These are phyloP conservation scores for Cervus canadensis DNA, from an alignment of 2,113 vertebrate species.

Conservation along the genomic window DNA sequence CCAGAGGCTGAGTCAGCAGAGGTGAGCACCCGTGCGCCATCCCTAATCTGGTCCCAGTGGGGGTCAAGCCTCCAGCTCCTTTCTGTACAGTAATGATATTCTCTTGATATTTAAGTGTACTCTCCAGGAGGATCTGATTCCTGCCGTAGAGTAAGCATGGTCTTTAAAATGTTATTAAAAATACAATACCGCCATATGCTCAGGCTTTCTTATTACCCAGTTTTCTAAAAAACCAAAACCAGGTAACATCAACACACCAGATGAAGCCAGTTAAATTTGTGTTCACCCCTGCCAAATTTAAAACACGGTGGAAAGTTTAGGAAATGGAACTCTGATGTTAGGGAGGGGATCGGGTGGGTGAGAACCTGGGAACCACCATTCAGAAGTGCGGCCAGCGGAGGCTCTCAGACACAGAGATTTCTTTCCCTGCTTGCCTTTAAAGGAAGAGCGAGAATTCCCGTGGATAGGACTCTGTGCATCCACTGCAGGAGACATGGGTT, in stretches of 20 bases:
- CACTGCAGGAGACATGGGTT: not conserved
- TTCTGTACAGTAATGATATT: not conserved
- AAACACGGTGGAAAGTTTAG: not conserved
- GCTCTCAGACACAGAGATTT: not conserved
- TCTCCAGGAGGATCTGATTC: slow-evolving; percentile 4
- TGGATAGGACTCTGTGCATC: not conserved
- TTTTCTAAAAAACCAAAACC: slow-evolving; percentile 25
- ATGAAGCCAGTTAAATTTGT: slow-evolving; percentile 21
- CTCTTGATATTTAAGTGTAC: slow-evolving; percentile 21
- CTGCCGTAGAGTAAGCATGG: not conserved
- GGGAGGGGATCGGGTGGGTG: not conserved
- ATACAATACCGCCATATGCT: not conserved
- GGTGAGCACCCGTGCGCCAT: not conserved
- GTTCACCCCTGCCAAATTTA: not conserved
- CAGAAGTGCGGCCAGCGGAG: not conserved
- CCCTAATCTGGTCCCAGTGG: not conserved
- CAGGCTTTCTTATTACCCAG: slow-evolving; percentile 6
- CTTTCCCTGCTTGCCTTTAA: not conserved
- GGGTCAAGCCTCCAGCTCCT: not conserved
- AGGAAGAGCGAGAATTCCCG: not conserved
- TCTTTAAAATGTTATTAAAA: slow-evolving; percentile 56
- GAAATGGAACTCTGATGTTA: not conserved
- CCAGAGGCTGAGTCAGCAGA: not conserved
- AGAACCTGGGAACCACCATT: not conserved
- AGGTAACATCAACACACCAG: not conserved